Evolutionary conservation across 1,140 invertebrate species (phyloP), one percentile per base, ranked within the genome.

Genomic region (Drosophila willistoni): DNA sequence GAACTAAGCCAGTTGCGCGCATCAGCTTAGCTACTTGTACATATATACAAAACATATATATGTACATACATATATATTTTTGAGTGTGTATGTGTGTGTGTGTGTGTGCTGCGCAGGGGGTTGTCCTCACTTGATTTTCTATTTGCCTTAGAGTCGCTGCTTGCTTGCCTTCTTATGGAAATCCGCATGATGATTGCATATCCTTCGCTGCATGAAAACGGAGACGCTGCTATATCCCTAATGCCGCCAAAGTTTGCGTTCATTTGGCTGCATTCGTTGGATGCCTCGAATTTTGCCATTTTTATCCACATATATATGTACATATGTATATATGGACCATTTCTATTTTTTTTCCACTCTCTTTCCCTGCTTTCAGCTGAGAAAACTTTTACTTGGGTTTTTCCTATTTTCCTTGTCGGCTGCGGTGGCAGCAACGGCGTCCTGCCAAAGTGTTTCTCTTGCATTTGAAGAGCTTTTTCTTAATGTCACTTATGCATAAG

Each of bases 401-500:
- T 87, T 83, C 57, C 67, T 54, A 84, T 84, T 80, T 77, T 84
- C 72, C 81, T 78, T 65, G 73, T 72, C 73, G 69, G 67, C 72
- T 70, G 68, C 59, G 68, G 63, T 78, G 60, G 68, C 67, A 70
- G 70, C 68, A 72, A 77, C 74, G 67, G 79, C 74, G 67, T 73
- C 71, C 75, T 68, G 75, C 85, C 84, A 89, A 89, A 89, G 84
- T 89, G 84, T 86, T 90, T 90, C 74, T 90, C 84, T 90, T 90
- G 83, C 79, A 82, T 85, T 90, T 86, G 82, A 86, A 90, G 87
- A 90, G 87, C 87, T 90, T 90, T 90, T 90, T 87, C 87, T 90
- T 90, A 90, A 90, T 90, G 87, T 90, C 87, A 90, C 87, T 90
- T 90, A 90, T 90, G 86, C 87, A 90, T 90, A 90, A 90, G 87